These are phyloP conservation scores for Colistium nudipinnis DNA, from an alignment of 2,113 vertebrate genomes.

Conservation along the genomic window DNA sequence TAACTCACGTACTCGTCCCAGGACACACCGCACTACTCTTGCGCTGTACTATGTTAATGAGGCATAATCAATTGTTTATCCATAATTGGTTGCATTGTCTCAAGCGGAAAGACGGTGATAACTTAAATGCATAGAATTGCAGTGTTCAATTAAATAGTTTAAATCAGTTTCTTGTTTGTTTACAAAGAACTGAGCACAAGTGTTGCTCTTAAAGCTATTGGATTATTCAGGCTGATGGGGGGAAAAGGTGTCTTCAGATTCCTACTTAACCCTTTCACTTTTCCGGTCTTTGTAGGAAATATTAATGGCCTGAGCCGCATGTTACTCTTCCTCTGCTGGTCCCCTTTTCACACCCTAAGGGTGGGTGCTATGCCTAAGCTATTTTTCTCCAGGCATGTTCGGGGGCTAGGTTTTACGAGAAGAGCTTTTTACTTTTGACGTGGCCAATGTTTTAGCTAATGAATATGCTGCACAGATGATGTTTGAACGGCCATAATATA, in stretches of 20 bases:
- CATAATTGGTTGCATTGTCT: conserved; percentile 18
- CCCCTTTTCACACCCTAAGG: background rate
- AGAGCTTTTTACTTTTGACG: background rate
- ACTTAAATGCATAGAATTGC: background rate
- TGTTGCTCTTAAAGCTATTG: background rate
- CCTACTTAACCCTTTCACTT: background rate
- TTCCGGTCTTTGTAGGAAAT: background rate
- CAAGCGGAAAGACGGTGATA: background rate
- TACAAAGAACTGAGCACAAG: background rate
- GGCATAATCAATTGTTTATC: conserved; percentile 31
- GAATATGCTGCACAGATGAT: background rate
- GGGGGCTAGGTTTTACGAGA: background rate
- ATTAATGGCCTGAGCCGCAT: background rate
- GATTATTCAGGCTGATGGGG: background rate
- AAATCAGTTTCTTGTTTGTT: background rate
- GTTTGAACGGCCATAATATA: background rate
- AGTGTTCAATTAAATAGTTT: too few relatives aligned
- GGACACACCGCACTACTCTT: conserved; percentile 1
- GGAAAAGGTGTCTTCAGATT: background rate
- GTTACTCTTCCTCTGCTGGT: background rate
- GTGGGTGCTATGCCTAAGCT: too few relatives aligned
- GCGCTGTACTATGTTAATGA: conserved; percentile 17
- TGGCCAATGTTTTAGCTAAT: background rate
- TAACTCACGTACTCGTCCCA: conserved; percentile 33
- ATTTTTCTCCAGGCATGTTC: conserved; percentile 17